Base-by-base conservation (phyloP, 2,888 invertebrate species). In the Scaptomyza polygonia region DNA sequence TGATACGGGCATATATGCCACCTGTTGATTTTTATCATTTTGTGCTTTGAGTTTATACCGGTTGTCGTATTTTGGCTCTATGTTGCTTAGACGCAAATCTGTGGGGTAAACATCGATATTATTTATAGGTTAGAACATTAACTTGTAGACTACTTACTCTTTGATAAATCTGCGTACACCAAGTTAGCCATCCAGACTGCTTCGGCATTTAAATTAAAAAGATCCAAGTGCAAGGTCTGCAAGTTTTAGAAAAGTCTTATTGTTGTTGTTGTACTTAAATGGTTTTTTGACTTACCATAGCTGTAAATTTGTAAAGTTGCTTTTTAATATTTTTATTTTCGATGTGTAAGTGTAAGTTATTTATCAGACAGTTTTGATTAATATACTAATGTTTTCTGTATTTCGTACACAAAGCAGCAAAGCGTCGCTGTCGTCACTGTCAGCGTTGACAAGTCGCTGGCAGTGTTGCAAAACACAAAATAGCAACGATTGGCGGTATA, bases 101-200 rank as follows among this genome's bases (percentile, higher is more conserved):
- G 11, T 1, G 42, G 62, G 5, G 25, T 3, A 1, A 27, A n/a
- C 2, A 36, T 5, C 14, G 3, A 16, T 16, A 42, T 5, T 5
- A 18, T 6, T 40, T 0, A 14, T 5, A 5, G 25, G 29, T 9
- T 11, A 8, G 3, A 11, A 18, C 8, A 7, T 5, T 7, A 25
- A 6, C 2, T 9, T 0, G 25, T 18, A 16, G 12, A n/a, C n/a
- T n/a, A 9, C 12, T 21, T 48, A 55, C 53, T 25, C 16, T 55
- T 58, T 43, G 92, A 92, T 42, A 94, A 84, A 79, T 94, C 93
- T 45, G 93, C 89, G 76, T 93, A 93, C 3, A 93, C 92, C 72
- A 93, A 92, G 52, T 92, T 91, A 1, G 93, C 92, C 67, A 93
- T 87, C 2, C 92, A 91, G 14, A 93, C 8, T 92, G 74, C 92